Evolutionary conservation across 2,888 invertebrate genomes (phyloP).

Genomic region (Melinaea marsaeus): DNA sequence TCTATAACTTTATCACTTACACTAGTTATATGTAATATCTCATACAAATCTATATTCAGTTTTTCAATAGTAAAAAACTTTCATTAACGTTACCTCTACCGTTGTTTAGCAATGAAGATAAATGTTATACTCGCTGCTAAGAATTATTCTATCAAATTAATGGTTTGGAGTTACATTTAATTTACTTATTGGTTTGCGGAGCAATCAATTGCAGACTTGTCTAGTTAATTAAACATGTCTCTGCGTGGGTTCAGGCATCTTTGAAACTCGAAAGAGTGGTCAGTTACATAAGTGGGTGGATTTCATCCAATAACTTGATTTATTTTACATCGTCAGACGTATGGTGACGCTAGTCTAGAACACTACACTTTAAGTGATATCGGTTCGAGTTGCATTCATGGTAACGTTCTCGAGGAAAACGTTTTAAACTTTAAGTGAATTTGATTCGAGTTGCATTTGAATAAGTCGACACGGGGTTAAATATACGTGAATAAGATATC

Average conservation of each 20-base stretch:
- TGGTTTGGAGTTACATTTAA: conserved; percentile 5
- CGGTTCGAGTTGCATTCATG: too few species aligned
- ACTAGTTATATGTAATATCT: conserved; percentile 21
- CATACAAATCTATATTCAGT: not conserved
- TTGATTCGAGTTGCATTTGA: conserved; percentile 59
- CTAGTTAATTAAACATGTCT: conserved; percentile 16
- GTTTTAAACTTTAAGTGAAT: conserved; percentile 58
- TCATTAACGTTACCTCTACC: too few species aligned
- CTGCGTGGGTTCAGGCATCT: conserved; percentile 22
- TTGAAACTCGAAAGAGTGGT: conserved; percentile 22
- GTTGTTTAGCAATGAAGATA: not conserved
- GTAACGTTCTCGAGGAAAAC: conserved; percentile 9
- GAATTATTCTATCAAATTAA: conserved; percentile 2
- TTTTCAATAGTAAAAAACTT: too few species aligned
- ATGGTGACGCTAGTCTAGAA: conserved; percentile 47
- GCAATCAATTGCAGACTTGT: conserved; percentile 16
- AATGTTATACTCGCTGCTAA: not conserved
- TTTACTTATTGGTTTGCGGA: conserved; percentile 5
- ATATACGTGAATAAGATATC: conserved; percentile 55
- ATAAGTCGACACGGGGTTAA: conserved; percentile 63
- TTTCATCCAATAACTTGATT: conserved; percentile 35
- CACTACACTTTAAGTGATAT: conserved; percentile 32
- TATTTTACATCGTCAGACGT: conserved; percentile 42
- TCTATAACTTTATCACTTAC: conserved; percentile 53
- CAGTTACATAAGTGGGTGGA: conserved; percentile 29